These are phyloP conservation scores for Microcebus tavaratra DNA, from an alignment of 2,113 vertebrate species.

Conservation along the genomic window DNA sequence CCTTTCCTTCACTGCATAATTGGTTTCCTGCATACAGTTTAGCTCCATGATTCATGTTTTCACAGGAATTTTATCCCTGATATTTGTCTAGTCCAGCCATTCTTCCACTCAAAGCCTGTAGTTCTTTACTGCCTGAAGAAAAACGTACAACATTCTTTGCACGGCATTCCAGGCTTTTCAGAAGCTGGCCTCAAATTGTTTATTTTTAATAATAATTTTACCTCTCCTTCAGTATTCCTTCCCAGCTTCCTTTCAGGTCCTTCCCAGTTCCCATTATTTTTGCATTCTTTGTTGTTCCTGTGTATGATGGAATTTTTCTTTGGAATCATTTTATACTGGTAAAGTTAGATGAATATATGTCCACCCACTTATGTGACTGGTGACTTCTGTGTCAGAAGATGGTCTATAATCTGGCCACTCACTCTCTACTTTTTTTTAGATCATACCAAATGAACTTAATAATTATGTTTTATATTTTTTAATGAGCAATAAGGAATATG, in stretches of 20 bases:
- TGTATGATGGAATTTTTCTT: background rate
- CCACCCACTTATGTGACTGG: background rate
- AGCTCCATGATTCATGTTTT: constrained; percentile 47
- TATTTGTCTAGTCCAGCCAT: constrained; percentile 43
- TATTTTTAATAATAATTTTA: background rate
- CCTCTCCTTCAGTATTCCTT: background rate
- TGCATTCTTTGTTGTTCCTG: background rate
- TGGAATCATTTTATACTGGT: background rate
- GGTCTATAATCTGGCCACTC: background rate
- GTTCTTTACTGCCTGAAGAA: constrained; percentile 8
- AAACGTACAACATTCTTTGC: background rate
- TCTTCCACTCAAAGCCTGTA: background rate
- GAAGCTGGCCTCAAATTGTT: background rate
- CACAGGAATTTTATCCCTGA: constrained; percentile 42
- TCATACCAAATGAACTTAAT: constrained; percentile 5
- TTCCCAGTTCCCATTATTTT: background rate
- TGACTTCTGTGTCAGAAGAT: background rate
- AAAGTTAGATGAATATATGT: background rate
- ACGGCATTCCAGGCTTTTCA: background rate
- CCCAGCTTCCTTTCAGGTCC: background rate
- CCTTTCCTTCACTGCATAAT: constrained; percentile 39
- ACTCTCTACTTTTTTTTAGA: background rate
- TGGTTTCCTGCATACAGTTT: constrained; percentile 53
- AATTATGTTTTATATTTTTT: constrained; percentile 25
- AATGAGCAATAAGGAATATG: constrained; percentile 22